Percentiles rank a stretch among this genome's conserved stretches.
Conservation (phyloP, 2,888 invertebrate genomes). For the Colostygia pectinataria region DNA sequence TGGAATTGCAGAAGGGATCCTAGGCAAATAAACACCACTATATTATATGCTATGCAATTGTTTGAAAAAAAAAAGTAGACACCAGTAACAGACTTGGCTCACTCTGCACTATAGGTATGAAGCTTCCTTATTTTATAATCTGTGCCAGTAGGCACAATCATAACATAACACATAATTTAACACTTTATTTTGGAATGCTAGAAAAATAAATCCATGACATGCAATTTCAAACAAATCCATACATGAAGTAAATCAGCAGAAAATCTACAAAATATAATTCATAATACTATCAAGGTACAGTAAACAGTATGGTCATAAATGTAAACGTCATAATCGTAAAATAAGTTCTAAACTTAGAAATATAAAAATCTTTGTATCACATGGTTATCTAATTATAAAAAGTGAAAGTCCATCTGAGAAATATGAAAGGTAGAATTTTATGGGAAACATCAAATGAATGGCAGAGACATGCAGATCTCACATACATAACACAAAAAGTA, state of each 20-base stretch:
- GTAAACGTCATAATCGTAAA: conserved; percentile 46
- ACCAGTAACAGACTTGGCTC: no score
- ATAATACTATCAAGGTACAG: conserved; percentile 47
- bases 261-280: conserved; percentile 38
- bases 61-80: neutral
- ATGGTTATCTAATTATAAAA: conserved; percentile 41
- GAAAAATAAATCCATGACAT: conserved; percentile 3
- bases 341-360: conserved; percentile 42
- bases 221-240: conserved; percentile 6
- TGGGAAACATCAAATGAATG: neutral
- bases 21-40: conserved; percentile 16
- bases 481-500: no score
- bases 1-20: conserved; percentile 26
- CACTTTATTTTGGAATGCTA: conserved; percentile 13
- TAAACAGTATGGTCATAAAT: conserved; percentile 47
- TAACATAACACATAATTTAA: conserved; percentile 18
- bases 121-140: no score
- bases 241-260: neutral
- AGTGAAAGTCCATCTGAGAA: conserved; percentile 8
- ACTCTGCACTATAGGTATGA: no score
- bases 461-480: no score
- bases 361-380: conserved; percentile 52
- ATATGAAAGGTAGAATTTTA: neutral
- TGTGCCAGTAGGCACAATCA: conserved; percentile 9
- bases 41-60: conserved; percentile 9